Conservation (phyloP, 2,113 vertebrate genomes). For the Limnothrissa miodon region DNA sequence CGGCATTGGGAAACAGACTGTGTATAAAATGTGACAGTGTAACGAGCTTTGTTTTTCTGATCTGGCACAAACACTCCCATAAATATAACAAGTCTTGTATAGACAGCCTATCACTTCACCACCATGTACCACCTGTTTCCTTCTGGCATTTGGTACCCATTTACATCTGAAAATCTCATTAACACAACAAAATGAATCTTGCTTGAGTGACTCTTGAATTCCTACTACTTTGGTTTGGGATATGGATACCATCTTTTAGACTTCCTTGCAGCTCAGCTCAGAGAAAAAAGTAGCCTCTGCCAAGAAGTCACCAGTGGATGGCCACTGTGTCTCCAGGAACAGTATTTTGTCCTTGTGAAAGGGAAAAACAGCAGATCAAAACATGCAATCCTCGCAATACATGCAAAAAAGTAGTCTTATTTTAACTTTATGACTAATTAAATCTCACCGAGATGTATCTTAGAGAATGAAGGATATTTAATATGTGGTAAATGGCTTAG, state of each 20-base stretch:
- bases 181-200: background rate
- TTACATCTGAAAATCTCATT: background rate
- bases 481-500: constrained; percentile 33
- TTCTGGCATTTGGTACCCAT: background rate
- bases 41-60: background rate
- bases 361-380: background rate
- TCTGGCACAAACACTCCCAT: background rate
- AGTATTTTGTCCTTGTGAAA: background rate
- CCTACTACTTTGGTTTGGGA: background rate
- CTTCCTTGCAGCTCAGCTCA: background rate
- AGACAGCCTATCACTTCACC: background rate
- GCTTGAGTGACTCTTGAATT: background rate
- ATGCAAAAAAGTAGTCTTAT: background rate
- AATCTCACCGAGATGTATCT: background rate
- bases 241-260: background rate
- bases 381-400: background rate
- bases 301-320: background rate
- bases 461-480: background rate
- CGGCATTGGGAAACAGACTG: background rate
- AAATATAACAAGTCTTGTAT: background rate
- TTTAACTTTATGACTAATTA: background rate
- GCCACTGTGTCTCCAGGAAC: background rate
- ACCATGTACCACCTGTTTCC: background rate
- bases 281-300: background rate
- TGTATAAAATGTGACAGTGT: background rate